These are phyloP conservation scores for Machimus atricapillus DNA, from an alignment of 2,888 invertebrate genomes.

Conservation along the genomic window DNA sequence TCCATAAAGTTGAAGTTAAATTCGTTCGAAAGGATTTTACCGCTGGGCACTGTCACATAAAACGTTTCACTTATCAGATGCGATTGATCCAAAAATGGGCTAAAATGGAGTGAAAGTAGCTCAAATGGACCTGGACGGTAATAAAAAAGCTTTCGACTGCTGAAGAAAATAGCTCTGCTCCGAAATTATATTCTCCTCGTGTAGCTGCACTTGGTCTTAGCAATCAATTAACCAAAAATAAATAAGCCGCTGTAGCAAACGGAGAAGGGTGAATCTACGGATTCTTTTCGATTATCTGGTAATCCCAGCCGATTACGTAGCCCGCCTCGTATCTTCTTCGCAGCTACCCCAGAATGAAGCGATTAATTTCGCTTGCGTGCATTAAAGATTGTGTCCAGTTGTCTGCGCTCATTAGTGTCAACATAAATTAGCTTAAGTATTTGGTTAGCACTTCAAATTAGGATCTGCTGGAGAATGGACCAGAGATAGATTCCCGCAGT, in stretches of 20 bases:
- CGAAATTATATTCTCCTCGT: background rate
- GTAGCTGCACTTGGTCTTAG: slow-evolving; percentile 22
- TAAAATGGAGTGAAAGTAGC: slow-evolving; percentile 19
- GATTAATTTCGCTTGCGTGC: slow-evolving; percentile 4
- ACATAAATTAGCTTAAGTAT: slow-evolving; percentile 36
- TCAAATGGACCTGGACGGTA: background rate
- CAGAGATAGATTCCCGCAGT: slow-evolving; percentile 22
- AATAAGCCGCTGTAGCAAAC: background rate
- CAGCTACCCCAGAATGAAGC: slow-evolving; percentile 7
- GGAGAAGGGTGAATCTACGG: background rate
- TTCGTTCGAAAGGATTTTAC: background rate
- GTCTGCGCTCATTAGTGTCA: slow-evolving; percentile 32
- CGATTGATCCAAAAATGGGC: background rate
- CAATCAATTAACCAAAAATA: slow-evolving; percentile 37
- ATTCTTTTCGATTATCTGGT: slow-evolving; percentile 29
- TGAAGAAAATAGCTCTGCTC: background rate
- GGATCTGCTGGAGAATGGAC: background rate
- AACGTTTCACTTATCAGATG: slow-evolving; percentile 6
- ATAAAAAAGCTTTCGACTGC: slow-evolving; percentile 6
- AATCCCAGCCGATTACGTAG: slow-evolving; percentile 23
- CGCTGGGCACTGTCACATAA: background rate
- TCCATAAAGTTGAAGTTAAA: background rate
- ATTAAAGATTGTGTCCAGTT: slow-evolving; percentile 7
- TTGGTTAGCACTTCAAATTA: slow-evolving; percentile 36
- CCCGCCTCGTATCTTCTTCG: background rate